Base-by-base conservation (phyloP, 2,888 invertebrate genomes). In the Carterocephalus palaemon region DNA sequence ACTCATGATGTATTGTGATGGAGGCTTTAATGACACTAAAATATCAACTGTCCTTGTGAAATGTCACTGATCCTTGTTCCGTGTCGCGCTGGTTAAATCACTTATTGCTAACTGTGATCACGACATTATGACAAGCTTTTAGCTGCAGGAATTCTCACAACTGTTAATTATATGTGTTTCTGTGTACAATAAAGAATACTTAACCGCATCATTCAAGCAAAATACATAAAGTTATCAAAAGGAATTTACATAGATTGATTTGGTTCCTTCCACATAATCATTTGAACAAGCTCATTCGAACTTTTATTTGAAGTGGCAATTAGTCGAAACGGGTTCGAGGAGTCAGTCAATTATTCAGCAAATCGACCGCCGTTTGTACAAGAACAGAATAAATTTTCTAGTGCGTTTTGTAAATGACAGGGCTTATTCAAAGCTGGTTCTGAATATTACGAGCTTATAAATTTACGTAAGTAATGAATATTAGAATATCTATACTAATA, bases 321-420 rank as follows among this genome's bases (percentile, higher is more conserved):
- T 52, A 52, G 47, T 15, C 20, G 42, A 43, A 38, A 42, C 13
- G 39, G 34, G 47, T 46, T 46, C 19, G 34, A 4, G 16, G 23
- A 47, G 43, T 45, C 41, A 53, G 51, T 48, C 38, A 48, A 50
- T 47, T 49, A 50, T 46, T 50, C 47, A 33, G 37, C 32, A 46
- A 52, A 43, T 45, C 47, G 45, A 41, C 38, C 38, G 38, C 38
- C 29, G 20, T 22, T 36, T 28, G 42, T 29, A 36, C 36, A 36
- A 40, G 33, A 41, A 37, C 26, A 34, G 42, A 48, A 46, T 45
- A 48, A 40, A 48, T 48, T 48, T 36, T 20, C 20, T 23, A 37
- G 19, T 46, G 46, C 48, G 48, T 36, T 48, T 48, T 46, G 36
- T 40, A 20, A 48, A 48, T 37, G 36, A 45, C 36, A 32, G 40